These are phyloP conservation scores for Ophraella communa DNA, from an alignment of 2,888 invertebrate genomes.

Conservation along the genomic window DNA sequence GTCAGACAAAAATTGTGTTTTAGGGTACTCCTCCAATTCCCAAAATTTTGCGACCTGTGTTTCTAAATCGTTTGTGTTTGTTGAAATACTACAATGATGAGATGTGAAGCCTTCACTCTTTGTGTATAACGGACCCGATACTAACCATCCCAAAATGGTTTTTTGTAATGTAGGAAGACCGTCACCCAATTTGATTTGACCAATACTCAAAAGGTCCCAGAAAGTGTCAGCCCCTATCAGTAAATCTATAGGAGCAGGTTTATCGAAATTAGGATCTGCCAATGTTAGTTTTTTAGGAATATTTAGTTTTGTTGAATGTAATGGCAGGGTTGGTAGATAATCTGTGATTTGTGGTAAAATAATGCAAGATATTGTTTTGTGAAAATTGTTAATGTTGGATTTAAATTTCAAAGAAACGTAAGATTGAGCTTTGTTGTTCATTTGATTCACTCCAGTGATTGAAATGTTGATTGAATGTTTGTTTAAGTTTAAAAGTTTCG, in stretches of 20 bases:
- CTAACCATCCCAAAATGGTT: background rate
- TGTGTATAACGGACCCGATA: background rate
- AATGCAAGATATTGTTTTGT: background rate
- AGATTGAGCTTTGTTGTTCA: background rate
- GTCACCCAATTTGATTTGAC: slow-evolving; percentile 6
- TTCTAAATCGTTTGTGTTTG: background rate
- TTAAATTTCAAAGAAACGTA: background rate
- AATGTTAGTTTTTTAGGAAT: slow-evolving; percentile 2
- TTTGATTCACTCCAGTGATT: background rate
- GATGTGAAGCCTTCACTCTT: background rate
- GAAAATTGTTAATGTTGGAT: background rate
- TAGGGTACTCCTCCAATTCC: background rate
- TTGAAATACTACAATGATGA: background rate
- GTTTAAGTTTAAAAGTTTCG: background rate
- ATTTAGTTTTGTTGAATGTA: background rate
- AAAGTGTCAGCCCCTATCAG: slow-evolving; percentile 8
- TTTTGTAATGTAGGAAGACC: slow-evolving; percentile 4
- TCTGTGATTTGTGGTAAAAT: background rate
- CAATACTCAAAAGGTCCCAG: background rate
- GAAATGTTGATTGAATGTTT: slow-evolving; percentile 9
- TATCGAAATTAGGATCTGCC: slow-evolving; percentile 1
- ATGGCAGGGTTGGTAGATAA: background rate
- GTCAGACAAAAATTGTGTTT: background rate
- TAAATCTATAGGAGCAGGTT: background rate
- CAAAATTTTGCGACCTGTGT: background rate